These are phyloP conservation scores for Drosophila tristis DNA, from an alignment of 1,140 invertebrate genomes.

Conservation along the genomic window DNA sequence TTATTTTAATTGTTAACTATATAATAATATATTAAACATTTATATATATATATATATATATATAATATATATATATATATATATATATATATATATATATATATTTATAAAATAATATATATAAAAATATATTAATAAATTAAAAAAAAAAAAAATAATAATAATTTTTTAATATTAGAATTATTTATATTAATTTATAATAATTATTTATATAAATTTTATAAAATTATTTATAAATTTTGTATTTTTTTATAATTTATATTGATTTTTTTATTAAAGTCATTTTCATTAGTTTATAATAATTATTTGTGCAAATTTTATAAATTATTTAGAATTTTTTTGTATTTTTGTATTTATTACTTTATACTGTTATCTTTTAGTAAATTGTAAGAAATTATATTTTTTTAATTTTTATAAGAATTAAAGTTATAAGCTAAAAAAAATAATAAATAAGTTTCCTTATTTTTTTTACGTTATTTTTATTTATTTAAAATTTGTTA, in stretches of 20 bases:
- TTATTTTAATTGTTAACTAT: conserved; percentile 53
- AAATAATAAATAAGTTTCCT: not conserved
- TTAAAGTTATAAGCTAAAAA: not conserved
- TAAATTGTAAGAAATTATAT: conserved; percentile 7
- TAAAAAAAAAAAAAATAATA: no score
- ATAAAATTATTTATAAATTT: no score
- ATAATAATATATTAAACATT: conserved; percentile 57
- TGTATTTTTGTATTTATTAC: not conserved
- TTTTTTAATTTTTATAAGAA: no score
- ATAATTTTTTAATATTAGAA: not conserved
- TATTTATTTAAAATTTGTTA: no score
- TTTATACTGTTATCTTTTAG: no score
- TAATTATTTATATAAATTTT: conserved; percentile 12
- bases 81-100: conserved; percentile 45
- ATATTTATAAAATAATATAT: conserved; percentile 13
- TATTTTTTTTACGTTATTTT: no score
- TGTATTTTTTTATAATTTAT: no score
- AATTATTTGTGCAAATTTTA: no score
- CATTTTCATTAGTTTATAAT: no score
- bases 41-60: conserved; percentile 61
- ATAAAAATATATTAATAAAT: not conserved
- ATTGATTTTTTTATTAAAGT: no score
- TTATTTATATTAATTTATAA: conserved; percentile 8
- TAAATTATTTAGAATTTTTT: no score
- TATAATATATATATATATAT: conserved; percentile 10